Conservation (phyloP, 2,888 invertebrate genomes). For the Coenonympha arcania region DNA sequence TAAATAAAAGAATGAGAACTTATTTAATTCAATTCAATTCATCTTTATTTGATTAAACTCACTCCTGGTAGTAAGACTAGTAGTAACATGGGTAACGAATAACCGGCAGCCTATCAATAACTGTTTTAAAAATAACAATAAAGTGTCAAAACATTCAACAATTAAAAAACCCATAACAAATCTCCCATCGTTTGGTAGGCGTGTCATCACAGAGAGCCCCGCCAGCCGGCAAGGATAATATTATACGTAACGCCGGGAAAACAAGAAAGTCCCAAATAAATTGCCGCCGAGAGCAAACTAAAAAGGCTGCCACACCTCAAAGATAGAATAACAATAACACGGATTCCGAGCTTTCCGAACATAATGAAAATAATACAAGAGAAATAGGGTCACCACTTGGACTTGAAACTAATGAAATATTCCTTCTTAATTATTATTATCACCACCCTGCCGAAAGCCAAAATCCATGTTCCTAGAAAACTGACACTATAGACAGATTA, state of each 20-base stretch:
- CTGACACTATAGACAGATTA: too few relatives aligned
- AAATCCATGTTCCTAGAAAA: too few relatives aligned
- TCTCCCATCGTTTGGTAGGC: constrained; percentile 35
- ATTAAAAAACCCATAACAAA: constrained; percentile 9
- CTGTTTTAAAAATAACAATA: not conserved
- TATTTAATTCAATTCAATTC: too few relatives aligned
- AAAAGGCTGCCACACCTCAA: constrained; percentile 53
- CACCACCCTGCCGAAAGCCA: too few relatives aligned
- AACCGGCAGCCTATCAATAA: not conserved
- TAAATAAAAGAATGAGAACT: too few relatives aligned
- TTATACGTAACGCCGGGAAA: constrained; percentile 44
- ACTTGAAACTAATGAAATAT: too few relatives aligned
- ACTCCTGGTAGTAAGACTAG: too few relatives aligned
- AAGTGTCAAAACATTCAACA: constrained; percentile 6
- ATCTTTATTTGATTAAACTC: too few relatives aligned
- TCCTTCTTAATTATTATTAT: too few relatives aligned
- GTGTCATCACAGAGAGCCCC: constrained; percentile 37
- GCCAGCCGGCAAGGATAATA: constrained; percentile 46
- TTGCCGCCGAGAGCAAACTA: constrained; percentile 48
- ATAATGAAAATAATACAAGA: constrained; percentile 51
- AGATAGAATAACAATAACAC: constrained; percentile 63
- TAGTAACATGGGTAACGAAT: not conserved
- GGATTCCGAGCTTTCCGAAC: constrained; percentile 39
- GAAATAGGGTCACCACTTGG: constrained; percentile 14
- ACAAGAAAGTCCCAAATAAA: constrained; percentile 53